phyloP scores from a whole-genome alignment of 2,113 vertebrate genomes.

The Microcebus griseorufus region DNA sequence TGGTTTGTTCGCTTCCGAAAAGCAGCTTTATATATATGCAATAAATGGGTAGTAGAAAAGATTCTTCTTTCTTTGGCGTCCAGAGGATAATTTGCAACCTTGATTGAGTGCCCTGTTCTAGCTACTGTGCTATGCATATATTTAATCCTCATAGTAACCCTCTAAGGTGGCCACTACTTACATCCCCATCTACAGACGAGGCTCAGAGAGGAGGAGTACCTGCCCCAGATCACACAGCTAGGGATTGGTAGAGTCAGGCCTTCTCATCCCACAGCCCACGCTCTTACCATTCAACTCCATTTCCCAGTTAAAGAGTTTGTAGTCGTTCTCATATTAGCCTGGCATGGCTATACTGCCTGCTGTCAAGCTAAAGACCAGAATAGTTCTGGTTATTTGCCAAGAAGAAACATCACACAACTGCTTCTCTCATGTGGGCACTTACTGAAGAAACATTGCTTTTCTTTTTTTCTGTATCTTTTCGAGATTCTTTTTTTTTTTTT shows the following conservation, averaged over 20 bases:
- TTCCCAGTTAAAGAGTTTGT: not conserved
- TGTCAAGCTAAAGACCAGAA: not conserved
- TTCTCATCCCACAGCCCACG: not conserved
- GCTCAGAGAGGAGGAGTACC: not conserved
- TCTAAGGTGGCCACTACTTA: not conserved
- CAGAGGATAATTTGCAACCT: not conserved
- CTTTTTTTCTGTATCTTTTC: not conserved
- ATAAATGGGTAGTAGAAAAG: not conserved
- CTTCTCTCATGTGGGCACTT: not conserved
- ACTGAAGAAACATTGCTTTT: conserved; percentile 1
- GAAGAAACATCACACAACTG: not conserved
- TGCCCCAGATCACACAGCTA: not conserved
- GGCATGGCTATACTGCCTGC: not conserved
- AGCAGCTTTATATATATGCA: not conserved
- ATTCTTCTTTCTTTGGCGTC: not conserved
- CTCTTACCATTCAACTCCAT: not conserved
- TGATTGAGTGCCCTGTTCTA: not conserved
- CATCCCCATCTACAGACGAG: not conserved
- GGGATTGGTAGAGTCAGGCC: not conserved
- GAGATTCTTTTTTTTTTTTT: not conserved
- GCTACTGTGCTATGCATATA: not conserved
- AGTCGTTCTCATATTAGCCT: not conserved
- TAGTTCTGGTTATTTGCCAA: not conserved
- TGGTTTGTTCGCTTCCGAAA: not conserved
- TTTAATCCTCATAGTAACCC: not conserved